A percentile compares a stretch with the other conserved stretches of the same genome.
Conservation (phyloP, 2,797 vertebrate genomes). For the Cirrhinus molitorella region DNA sequence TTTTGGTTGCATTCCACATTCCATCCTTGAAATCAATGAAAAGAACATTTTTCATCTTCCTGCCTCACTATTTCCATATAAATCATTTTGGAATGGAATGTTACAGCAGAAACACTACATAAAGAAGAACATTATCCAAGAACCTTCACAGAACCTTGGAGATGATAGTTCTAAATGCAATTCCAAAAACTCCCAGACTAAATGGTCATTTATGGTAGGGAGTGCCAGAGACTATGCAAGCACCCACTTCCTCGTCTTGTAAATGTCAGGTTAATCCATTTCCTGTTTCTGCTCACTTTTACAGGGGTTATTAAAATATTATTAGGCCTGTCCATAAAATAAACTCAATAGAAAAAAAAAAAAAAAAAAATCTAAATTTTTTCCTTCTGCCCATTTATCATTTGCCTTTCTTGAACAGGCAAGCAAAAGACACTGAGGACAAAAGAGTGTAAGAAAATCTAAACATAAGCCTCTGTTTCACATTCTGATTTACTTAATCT, state of each 20-base stretch:
- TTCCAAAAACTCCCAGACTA: conserved; percentile 42
- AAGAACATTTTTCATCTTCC: not conserved
- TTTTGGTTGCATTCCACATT: conserved; percentile 47
- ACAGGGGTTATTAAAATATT: conserved; percentile 62
- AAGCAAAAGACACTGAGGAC: not conserved
- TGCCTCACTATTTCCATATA: conserved; percentile 26
- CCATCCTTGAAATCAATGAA: conserved; percentile 25
- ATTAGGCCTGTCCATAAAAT: conserved; percentile 60
- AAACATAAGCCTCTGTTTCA: not conserved
- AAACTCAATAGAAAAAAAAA: conserved; percentile 31
- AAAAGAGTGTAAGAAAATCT: not conserved
- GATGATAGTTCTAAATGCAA: conserved; percentile 47
- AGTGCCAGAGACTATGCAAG: conserved; percentile 27
- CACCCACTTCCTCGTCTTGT: conserved; percentile 53
- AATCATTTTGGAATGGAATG: conserved; percentile 49
- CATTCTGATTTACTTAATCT: not conserved
- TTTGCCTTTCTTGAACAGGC: not conserved
- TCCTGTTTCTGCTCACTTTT: conserved; percentile 61
- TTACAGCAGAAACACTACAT: conserved; percentile 26
- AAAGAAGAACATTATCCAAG: conserved; percentile 25
- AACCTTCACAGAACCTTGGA: conserved; percentile 30
- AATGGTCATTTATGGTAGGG: conserved; percentile 50
- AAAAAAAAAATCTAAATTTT: not conserved
- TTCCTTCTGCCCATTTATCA: conserved; percentile 8
- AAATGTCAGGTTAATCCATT: conserved; percentile 63